Percentiles rank a stretch among this genome's conserved stretches.
phyloP scores from a whole-genome alignment of 2,888 invertebrate genomes.

The Dasypolia templi region DNA sequence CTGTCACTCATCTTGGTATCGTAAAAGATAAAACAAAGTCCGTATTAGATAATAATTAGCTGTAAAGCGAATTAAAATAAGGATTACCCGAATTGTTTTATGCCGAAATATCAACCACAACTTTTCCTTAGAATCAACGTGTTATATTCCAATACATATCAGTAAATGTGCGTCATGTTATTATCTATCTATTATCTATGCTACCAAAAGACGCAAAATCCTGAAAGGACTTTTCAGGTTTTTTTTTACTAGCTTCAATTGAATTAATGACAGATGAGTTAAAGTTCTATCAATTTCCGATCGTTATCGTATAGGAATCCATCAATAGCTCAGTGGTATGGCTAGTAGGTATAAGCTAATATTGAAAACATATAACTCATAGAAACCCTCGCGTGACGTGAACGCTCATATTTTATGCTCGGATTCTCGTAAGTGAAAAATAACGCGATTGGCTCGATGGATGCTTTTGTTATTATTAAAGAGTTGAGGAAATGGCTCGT shows the following conservation, averaged over 20 bases:
- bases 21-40: background rate
- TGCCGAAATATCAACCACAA: background rate
- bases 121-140: background rate
- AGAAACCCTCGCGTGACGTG: constrained; percentile 76
- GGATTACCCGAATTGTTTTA: background rate
- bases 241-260: no score
- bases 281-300: no score
- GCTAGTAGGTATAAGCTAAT: constrained; percentile 76
- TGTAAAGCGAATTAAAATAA: background rate
- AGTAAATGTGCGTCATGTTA: no score
- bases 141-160: no score
- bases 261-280: no score
- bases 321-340: constrained; percentile 45
- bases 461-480: constrained; percentile 56
- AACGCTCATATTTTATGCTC: constrained; percentile 78
- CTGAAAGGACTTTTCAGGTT: no score
- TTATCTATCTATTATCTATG: no score
- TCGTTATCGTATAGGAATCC: background rate
- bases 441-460: constrained; percentile 47
- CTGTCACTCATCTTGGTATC: background rate
- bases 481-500: constrained; percentile 50
- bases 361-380: constrained; percentile 82
- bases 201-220: no score
- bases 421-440: constrained; percentile 65
- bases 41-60: background rate